Evolutionary conservation across 1,140 invertebrate species (phyloP).

Genomic region (Penaeus vannamei): DNA sequence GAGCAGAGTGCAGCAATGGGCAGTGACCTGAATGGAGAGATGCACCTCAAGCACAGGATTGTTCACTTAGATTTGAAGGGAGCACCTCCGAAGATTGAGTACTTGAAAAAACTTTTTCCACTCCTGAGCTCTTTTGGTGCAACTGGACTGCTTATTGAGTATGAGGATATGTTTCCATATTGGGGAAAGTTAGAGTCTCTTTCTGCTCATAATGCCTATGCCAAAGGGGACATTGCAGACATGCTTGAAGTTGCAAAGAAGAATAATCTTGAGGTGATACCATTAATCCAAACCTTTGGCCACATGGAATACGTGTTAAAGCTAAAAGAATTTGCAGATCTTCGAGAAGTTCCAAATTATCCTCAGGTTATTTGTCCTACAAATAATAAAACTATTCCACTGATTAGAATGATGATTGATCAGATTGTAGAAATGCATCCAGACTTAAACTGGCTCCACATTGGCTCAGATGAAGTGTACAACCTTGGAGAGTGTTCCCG

Average conservation of each 20-base stretch:
- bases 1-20: constrained; percentile 30
- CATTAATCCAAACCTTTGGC: constrained; percentile 95
- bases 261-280: constrained; percentile 85
- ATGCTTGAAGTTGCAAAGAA: constrained; percentile 79
- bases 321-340: constrained; percentile 80
- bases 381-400: constrained; percentile 79
- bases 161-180: constrained; percentile 99
- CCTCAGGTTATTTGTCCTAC: constrained; percentile 90
- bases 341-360: constrained; percentile 84
- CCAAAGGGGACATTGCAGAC: constrained; percentile 78
- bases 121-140: constrained; percentile 73
- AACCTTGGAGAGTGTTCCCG: constrained; percentile 85
- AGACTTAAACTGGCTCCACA: constrained; percentile 74
- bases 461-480: constrained; percentile 78
- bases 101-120: constrained; percentile 72
- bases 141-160: constrained; percentile 85
- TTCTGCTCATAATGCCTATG: constrained; percentile 85
- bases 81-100: constrained; percentile 71
- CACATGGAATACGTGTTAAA: constrained; percentile 94
- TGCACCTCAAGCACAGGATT: constrained; percentile 63
- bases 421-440: constrained; percentile 79
- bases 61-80: constrained; percentile 75
- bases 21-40: constrained; percentile 37
- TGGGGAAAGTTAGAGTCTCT: constrained; percentile 79
- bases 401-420: constrained; percentile 85